These are phyloP conservation scores for Argynnis bischoffii DNA, from an alignment of 2,888 invertebrate genomes.

Conservation along the genomic window DNA sequence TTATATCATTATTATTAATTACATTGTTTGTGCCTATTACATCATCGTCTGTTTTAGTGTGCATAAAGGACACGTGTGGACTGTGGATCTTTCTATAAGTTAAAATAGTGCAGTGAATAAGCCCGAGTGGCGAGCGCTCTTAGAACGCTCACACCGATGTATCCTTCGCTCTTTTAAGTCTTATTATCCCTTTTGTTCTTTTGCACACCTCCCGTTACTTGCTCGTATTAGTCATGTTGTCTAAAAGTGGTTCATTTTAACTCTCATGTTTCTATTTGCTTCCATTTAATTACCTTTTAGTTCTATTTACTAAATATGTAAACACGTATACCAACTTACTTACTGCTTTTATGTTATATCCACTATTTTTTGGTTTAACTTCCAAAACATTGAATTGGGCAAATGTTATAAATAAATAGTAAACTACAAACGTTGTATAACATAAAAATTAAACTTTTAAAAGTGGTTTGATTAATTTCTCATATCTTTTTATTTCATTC, in stretches of 20 bases:
- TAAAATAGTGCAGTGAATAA: conserved; percentile 72
- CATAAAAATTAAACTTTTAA: too few relatives aligned
- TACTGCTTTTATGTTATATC: too few relatives aligned
- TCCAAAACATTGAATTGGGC: too few relatives aligned
- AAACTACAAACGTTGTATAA: too few relatives aligned
- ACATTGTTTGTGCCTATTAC: conserved; percentile 44
- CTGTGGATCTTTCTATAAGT: conserved; percentile 61
- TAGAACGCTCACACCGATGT: conserved; percentile 35
- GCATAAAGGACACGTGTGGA: conserved; percentile 59
- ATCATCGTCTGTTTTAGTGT: conserved; percentile 50
- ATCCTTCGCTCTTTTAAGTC: conserved; percentile 40
- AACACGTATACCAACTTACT: not conserved
- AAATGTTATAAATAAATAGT: too few relatives aligned
- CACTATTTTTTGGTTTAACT: too few relatives aligned
- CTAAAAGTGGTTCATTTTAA: conserved; percentile 34
- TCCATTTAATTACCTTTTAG: conserved; percentile 13
- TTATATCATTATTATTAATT: not conserved
- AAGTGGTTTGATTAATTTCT: too few relatives aligned
- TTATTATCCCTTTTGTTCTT: conserved; percentile 43
- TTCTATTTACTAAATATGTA: not conserved
- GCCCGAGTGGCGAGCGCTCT: conserved; percentile 40
- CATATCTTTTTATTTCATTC: too few relatives aligned
- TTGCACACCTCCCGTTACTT: conserved; percentile 45
- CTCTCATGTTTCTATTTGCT: conserved; percentile 22
- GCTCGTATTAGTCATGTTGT: conserved; percentile 45